Percentiles rank a stretch among this genome's conserved stretches.
phyloP scores from a whole-genome alignment of 2,113 vertebrate species.

The Pseudois nayaur region DNA sequence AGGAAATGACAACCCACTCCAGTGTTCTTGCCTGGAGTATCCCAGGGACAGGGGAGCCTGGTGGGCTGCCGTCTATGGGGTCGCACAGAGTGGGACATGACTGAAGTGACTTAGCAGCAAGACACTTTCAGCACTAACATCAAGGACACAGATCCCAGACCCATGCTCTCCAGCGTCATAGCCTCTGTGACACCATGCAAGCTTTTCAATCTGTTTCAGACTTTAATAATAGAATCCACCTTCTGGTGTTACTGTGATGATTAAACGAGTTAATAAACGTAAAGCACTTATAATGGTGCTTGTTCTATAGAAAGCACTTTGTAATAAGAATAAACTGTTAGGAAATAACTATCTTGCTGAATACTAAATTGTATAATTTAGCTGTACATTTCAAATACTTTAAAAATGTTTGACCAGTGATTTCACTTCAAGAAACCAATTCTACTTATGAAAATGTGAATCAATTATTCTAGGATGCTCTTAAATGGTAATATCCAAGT shows the following conservation, averaged over 20 bases:
- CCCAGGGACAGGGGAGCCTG: no score
- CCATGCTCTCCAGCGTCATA: no score
- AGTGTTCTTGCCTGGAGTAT: no score
- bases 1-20: background rate
- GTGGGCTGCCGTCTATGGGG: no score
- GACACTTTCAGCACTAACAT: background rate
- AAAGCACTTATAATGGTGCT: background rate
- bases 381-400: background rate
- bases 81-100: rapidly evolving
- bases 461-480: background rate
- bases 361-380: background rate
- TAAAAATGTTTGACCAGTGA: background rate
- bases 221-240: background rate
- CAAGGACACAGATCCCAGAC: background rate
- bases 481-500: background rate
- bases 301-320: background rate
- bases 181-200: background rate
- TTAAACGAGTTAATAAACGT: background rate
- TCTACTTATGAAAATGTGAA: background rate
- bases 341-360: background rate
- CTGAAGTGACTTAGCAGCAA: no score
- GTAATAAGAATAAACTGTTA: background rate
- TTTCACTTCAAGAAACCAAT: background rate
- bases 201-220: background rate
- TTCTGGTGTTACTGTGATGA: background rate